Evolutionary conservation across 2,888 invertebrate genomes (phyloP).

Genomic region (Pecten maximus): DNA sequence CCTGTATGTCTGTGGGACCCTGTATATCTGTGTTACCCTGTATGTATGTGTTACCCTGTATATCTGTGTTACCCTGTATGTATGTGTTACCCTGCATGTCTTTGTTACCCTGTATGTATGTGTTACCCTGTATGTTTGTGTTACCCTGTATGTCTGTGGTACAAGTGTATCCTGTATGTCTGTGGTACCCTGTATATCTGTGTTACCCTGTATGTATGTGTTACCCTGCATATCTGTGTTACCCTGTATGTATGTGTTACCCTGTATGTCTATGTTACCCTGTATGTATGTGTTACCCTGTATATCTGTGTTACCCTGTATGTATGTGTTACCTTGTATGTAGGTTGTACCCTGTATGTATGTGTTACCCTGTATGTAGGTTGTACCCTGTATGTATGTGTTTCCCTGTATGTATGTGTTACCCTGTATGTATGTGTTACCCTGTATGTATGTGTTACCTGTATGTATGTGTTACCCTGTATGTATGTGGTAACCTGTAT

Average conservation of each 20-base stretch:
- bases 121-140: no score
- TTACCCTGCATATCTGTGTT: no score
- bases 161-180: background rate
- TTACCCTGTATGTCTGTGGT: background rate
- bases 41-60: no score
- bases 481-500: background rate
- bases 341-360: no score
- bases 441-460: background rate
- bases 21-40: background rate
- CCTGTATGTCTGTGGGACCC: background rate
- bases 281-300: background rate
- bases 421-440: no score
- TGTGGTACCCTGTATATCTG: background rate
- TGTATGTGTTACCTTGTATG: background rate
- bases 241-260: no score
- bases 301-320: background rate
- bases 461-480: background rate
- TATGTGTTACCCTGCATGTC: background rate
- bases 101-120: background rate
- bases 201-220: background rate
- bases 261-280: background rate
- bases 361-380: background rate
- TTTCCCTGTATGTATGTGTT: no score
- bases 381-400: background rate
- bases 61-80: no score